phyloP scores from a whole-genome alignment of 2,797 vertebrate genomes.

The Lepilemur septentrionalis region DNA sequence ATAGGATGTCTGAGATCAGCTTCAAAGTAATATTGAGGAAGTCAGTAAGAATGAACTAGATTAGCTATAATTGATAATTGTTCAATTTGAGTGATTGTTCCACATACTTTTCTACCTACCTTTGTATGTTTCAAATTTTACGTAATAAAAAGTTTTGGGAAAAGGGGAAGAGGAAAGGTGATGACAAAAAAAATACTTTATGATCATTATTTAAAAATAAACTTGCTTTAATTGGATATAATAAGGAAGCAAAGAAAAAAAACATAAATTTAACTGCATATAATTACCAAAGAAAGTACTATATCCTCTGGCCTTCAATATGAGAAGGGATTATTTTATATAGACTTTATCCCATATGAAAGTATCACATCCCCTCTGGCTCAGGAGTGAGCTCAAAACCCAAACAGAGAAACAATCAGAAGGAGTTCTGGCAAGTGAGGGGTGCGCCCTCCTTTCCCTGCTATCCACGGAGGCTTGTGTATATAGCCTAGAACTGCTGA shows the following conservation, averaged over 20 bases:
- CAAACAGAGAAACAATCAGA: background rate
- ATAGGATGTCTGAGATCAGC: background rate
- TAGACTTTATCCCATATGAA: background rate
- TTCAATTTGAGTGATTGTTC: background rate
- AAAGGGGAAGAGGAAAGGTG: background rate
- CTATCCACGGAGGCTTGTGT: background rate
- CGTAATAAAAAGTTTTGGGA: background rate
- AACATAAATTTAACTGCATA: background rate
- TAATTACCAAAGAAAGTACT: background rate
- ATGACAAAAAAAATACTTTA: background rate
- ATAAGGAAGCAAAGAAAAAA: background rate
- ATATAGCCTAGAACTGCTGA: background rate
- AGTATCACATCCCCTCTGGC: background rate
- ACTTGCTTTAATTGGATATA: background rate
- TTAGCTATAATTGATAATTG: background rate
- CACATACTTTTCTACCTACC: background rate
- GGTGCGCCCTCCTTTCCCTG: background rate
- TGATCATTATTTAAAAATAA: background rate
- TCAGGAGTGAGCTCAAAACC: background rate
- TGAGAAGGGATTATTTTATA: background rate
- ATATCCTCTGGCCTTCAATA: background rate
- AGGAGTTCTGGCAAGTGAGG: background rate
- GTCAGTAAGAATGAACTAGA: background rate
- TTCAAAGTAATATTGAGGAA: background rate
- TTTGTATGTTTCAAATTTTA: background rate